Conservation (phyloP, 2,888 invertebrate species). For the Ecliptopera silaceata region DNA sequence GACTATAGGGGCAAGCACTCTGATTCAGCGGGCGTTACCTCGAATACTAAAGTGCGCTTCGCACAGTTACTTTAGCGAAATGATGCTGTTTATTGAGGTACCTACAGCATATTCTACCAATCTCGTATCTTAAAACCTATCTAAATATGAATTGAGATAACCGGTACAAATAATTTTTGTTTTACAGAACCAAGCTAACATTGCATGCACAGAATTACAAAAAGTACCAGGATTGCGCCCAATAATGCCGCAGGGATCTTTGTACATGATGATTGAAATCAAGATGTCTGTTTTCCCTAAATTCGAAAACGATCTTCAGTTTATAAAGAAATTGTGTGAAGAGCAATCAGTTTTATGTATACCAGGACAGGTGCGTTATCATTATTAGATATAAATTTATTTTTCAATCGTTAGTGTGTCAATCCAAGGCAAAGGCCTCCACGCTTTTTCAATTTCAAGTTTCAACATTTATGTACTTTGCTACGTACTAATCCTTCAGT, state of each 20-base stretch:
- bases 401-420: too few relatives aligned
- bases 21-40: conserved; percentile 95
- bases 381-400: background rate
- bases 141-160: background rate
- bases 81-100: conserved; percentile 80
- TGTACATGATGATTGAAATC: conserved; percentile 98
- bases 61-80: conserved; percentile 89
- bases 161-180: too few relatives aligned
- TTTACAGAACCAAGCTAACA: conserved; percentile 89
- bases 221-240: conserved; percentile 92
- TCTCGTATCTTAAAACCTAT: background rate
- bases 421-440: too few relatives aligned
- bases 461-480: too few relatives aligned
- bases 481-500: too few relatives aligned
- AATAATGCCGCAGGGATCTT: conserved; percentile 96
- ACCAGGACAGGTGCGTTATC: conserved; percentile 90
- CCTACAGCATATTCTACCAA: too few relatives aligned
- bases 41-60: conserved; percentile 92
- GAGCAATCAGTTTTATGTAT: conserved; percentile 98
- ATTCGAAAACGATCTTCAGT: conserved; percentile 91
- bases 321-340: conserved; percentile 93
- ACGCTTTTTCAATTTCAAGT: too few relatives aligned
- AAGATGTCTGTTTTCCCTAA: conserved; percentile 91
- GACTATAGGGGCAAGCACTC: conserved; percentile 94
- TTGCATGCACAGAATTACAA: conserved; percentile 87